Conservation (phyloP, 2,797 vertebrate species). For the Sphaeramia orbicularis region DNA sequence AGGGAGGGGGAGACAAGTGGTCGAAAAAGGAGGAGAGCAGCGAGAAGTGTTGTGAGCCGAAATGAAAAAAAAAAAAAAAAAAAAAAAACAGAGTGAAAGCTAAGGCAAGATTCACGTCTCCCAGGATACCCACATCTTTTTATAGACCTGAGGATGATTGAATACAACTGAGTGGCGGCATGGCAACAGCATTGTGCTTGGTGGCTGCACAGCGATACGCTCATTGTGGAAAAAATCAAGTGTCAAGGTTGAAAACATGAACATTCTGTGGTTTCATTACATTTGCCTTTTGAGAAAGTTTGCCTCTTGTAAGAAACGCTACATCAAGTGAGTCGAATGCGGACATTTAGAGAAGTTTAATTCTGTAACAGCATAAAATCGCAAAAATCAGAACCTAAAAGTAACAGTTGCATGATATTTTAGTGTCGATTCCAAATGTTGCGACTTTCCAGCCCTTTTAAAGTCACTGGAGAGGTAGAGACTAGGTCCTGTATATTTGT, state of each 20-base stretch:
- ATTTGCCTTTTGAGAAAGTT: constrained; percentile 20
- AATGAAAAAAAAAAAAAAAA: constrained; percentile 28
- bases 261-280: constrained; percentile 36
- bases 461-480: no score
- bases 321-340: no score
- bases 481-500: no score
- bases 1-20: constrained; percentile 5
- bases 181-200: constrained; percentile 77
- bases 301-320: neutral
- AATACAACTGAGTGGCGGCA: constrained; percentile 77
- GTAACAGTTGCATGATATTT: no score
- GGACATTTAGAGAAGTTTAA: no score
- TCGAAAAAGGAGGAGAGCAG: constrained; percentile 25
- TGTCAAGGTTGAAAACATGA: constrained; percentile 46
- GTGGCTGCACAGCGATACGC: constrained; percentile 65
- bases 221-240: constrained; percentile 47
- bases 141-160: constrained; percentile 81
- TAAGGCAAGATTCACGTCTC: constrained; percentile 77
- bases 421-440: no score
- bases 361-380: no score
- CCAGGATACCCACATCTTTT: constrained; percentile 85
- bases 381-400: no score
- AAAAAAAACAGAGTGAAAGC: constrained; percentile 53
- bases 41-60: constrained; percentile 36
- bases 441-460: no score